A percentile compares a stretch with the other conserved stretches of the same genome.
These are phyloP conservation scores for Ceratosolen fusciceps DNA, from an alignment of 1,140 invertebrate species.

Conservation along the genomic window DNA sequence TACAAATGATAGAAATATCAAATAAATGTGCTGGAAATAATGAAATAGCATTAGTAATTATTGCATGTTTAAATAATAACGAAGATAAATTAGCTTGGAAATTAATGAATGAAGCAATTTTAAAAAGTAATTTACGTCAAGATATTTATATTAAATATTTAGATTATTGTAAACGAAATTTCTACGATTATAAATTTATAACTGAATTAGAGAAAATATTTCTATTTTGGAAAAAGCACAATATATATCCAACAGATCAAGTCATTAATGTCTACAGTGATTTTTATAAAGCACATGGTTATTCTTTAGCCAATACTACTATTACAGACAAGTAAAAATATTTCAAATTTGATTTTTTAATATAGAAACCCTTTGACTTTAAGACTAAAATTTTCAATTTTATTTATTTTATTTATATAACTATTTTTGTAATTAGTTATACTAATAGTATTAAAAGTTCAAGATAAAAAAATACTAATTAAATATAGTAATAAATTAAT, in stretches of 20 bases:
- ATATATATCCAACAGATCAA: slow-evolving; percentile 41
- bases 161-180: slow-evolving; percentile 67
- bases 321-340: slow-evolving; percentile 55
- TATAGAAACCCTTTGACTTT: no score
- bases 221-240: slow-evolving; percentile 60
- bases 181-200: slow-evolving; percentile 63
- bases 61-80: slow-evolving; percentile 73
- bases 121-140: slow-evolving; percentile 45
- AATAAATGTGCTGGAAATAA: slow-evolving; percentile 47
- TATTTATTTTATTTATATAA: no score
- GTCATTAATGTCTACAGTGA: slow-evolving; percentile 43
- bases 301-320: slow-evolving; percentile 57
- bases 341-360: no score
- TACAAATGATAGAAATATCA: slow-evolving; percentile 74
- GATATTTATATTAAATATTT: slow-evolving; percentile 67
- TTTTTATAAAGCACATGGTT: slow-evolving; percentile 55
- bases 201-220: slow-evolving; percentile 71
- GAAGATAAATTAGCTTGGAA: slow-evolving; percentile 73
- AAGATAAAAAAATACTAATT: no score
- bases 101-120: slow-evolving; percentile 69
- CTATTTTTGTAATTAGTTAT: no score
- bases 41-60: slow-evolving; percentile 61
- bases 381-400: slow-evolving; percentile 4
- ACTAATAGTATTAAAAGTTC: no score
- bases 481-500: no score